Base-by-base conservation (phyloP, 2,797 vertebrate species). In the Propithecus perrieri region DNA sequence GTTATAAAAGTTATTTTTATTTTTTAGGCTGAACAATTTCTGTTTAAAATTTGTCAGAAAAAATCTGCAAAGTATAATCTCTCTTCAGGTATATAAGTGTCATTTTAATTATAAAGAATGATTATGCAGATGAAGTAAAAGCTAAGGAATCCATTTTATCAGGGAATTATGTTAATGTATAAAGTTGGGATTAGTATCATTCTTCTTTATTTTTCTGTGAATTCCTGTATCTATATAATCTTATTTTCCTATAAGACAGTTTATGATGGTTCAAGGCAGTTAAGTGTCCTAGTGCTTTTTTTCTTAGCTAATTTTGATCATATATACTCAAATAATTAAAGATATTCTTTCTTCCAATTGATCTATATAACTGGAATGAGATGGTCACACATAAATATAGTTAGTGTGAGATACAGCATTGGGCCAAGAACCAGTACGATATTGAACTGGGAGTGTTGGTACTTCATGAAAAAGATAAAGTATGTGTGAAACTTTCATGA, bases 11-110 rank as follows among this genome's bases (percentile, higher is more conserved):
- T 69, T 87, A 83, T 38, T 94, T 76, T 89, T 55, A 38, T 85
- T 76, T 93, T 83, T 90, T 75, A 85, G 38, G 55, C 18, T 81
- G 4, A 33, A 75, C 12, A 69, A 53, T 85, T 33, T 41, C 35
- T 85, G 38, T 63, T 88, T 81, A 80, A 76, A 89, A 85, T 90
- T 93, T 92, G 26, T 15, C 78, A 85, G 78, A 61, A 95, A 57
- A 57, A 86, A 33, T 91, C 20, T 91, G 33, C 30, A 35, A 89
- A 41, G 53, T 13, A 24, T 48, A 69, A 72, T 88, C 18, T 93
- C 7, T 94, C 63, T 94, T 96, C 5, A 69, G 35, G 17, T 85
- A 78, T 43, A 67, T 88, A 65, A 78, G 86, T 85, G 55, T 61
- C 57, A 69, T 85, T 93, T 93, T 67, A 89, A 83, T 69, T 91